Evolutionary conservation across 2,113 vertebrate genomes (phyloP), one percentile per base, ranked within the genome.

Genomic region (Scalopus aquaticus): DNA sequence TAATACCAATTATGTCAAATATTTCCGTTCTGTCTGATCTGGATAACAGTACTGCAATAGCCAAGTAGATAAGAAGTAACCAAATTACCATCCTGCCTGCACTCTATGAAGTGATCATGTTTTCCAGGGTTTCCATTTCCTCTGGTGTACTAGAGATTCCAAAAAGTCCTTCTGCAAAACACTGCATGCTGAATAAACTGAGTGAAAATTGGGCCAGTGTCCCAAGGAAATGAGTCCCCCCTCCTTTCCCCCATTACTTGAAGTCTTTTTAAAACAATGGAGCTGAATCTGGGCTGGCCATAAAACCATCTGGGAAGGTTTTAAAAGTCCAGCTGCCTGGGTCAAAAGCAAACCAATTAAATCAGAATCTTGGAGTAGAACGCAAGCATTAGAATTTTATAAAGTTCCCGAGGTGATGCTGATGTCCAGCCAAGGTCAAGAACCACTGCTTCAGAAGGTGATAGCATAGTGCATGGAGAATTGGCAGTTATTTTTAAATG

Each of bases 281-380:
- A 35, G 72, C 60, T 28, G 35, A 80, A 90, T 20, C 9, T 60
- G 32, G 79, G 42, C 28, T 81, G 74, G 62, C 74, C 26, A 67
- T 85, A 24, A 81, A 90, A 24, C 72, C 46, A 91, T 17, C 78
- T 91, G 19, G 76, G 58, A 72, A 79, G 60, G 5, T 37, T 85
- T 74, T 54, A 54, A 72, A 77, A 90, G 54, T 24, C 73, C 51
- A 35, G 5, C n/a, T 77, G 42, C 42, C n/a, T 35, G 56, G 80
- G 15, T 82, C 30, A 88, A 5, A 51, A 62, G 62, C 58, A 87
- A 72, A 80, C n/a, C 30, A 42, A 54, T 79, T 51, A 67, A 60
- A 30, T 84, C 26, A 60, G 83, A 86, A n/a, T 77, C 78, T 12
- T 46, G 46, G 58, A 67, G 37, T 37, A 12, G 28, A 58, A 28